Conservation (phyloP, 2,113 vertebrate genomes). For the Xiphophorus maculatus region DNA sequence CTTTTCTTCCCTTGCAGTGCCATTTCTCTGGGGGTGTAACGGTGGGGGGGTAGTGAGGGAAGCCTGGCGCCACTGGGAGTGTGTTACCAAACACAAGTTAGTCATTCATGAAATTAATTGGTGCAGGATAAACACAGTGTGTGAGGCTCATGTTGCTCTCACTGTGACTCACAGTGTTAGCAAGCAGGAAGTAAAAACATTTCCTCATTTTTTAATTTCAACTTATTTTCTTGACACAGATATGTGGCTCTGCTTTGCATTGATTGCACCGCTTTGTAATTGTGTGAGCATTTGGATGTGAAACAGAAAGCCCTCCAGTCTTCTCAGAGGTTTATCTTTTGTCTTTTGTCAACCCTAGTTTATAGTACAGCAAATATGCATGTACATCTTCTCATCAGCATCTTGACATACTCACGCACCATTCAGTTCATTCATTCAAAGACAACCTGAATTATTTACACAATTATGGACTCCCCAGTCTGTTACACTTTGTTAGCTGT, state of each 20-base stretch:
- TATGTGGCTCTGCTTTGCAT: not conserved
- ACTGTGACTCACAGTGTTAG: conserved; percentile 46
- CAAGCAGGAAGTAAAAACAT: conserved; percentile 33
- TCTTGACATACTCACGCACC: conserved; percentile 25
- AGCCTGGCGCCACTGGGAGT: conserved; percentile 71
- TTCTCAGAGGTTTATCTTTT: conserved; percentile 18
- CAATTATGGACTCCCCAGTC: conserved; percentile 60
- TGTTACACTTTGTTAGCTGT: conserved; percentile 65
- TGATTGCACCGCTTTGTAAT: conserved; percentile 1
- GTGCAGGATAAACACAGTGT: conserved; percentile 63
- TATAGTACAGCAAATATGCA: conserved; percentile 22
- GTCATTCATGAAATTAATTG: conserved; percentile 83
- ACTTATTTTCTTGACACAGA: conserved; percentile 1
- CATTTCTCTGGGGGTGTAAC: conserved; percentile 38
- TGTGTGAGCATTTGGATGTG: conserved; percentile 18
- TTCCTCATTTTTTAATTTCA: not conserved
- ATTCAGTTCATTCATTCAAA: conserved; percentile 50
- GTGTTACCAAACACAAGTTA: conserved; percentile 79
- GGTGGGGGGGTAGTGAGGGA: conserved; percentile 51
- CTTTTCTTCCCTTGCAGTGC: conserved; percentile 54
- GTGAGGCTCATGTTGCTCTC: conserved; percentile 49
- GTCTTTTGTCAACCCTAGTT: conserved; percentile 35
- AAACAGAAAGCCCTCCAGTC: conserved; percentile 8
- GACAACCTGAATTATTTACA: conserved; percentile 66
- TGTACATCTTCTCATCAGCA: conserved; percentile 37